Evolutionary conservation across 2,113 vertebrate genomes (phyloP).

Genomic region (Sylvietta virens): DNA sequence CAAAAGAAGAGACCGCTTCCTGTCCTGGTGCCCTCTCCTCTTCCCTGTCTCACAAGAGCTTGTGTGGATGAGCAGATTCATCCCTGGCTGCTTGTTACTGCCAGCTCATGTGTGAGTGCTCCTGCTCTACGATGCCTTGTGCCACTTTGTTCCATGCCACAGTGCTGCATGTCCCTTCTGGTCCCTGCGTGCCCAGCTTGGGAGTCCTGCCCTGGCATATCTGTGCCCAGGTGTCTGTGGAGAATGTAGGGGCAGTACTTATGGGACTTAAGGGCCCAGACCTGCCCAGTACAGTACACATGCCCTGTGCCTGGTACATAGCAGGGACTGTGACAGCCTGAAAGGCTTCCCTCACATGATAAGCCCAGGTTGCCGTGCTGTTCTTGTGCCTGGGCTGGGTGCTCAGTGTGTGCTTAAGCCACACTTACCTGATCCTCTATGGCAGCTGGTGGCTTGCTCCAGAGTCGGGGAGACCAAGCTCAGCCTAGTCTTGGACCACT

Average conservation of each 20-base stretch:
- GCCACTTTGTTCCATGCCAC: conserved; percentile 48
- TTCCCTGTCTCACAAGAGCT: conserved; percentile 1
- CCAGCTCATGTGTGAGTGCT: conserved; percentile 7
- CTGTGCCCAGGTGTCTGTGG: conserved; percentile 2
- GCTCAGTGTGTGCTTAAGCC: neutral
- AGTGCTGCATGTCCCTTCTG: conserved; percentile 16
- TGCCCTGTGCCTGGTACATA: neutral
- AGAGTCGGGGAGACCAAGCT: neutral
- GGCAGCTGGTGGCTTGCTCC: conserved; percentile 16
- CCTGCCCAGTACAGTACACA: conserved; percentile 17
- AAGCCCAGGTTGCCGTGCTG: neutral
- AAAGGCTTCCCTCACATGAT: neutral
- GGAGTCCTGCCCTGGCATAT: neutral
- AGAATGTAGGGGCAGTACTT: neutral
- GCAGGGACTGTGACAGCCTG: neutral
- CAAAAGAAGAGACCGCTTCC: conserved; percentile 45
- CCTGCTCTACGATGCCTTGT: conserved; percentile 33
- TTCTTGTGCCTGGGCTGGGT: conserved; percentile 11
- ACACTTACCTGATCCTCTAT: neutral
- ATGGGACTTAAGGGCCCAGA: neutral
- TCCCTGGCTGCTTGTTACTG: conserved; percentile 7
- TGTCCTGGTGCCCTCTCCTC: conserved; percentile 42
- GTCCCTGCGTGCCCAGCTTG: neutral
- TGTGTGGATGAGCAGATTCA: neutral
- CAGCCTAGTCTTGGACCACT: neutral